phyloP scores from a whole-genome alignment of 64 coral and sea anemone genomes.

The Cladopsammia gracilis region DNA sequence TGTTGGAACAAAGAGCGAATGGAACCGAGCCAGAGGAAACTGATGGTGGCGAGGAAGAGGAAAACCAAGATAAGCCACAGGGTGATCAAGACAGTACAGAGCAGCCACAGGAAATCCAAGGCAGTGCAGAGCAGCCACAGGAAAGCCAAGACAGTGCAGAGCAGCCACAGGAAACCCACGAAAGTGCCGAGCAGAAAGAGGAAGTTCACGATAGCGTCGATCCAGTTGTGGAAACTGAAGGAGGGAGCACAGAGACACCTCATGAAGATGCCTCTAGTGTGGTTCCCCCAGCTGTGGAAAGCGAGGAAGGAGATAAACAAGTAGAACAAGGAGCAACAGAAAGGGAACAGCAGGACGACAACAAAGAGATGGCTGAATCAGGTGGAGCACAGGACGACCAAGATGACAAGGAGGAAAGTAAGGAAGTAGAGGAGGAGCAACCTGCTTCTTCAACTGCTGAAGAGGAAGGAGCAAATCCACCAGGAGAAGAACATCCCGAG shows the following conservation, averaged over 20 bases:
- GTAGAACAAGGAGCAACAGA: not conserved
- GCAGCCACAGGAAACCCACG: no score
- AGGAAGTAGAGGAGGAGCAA: not conserved
- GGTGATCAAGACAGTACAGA: not conserved
- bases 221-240: not conserved
- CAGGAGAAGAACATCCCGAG: not conserved
- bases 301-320: not conserved
- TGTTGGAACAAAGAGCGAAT: conserved; percentile 39
- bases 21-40: not conserved
- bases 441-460: not conserved
- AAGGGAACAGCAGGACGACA: not conserved
- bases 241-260: not conserved
- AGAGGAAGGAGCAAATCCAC: not conserved
- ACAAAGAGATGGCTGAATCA: not conserved
- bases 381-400: not conserved
- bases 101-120: not conserved
- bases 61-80: not conserved
- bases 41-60: not conserved
- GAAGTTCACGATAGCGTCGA: no score
- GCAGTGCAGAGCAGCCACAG: not conserved
- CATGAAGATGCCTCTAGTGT: not conserved
- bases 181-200: no score
- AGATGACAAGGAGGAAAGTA: not conserved
- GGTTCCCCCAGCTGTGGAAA: not conserved
- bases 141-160: not conserved